A percentile compares a stretch with the other conserved stretches of the same genome.
Evolutionary conservation across 2,113 vertebrate genomes (phyloP).

Genomic region (Callaeas wilsoni): DNA sequence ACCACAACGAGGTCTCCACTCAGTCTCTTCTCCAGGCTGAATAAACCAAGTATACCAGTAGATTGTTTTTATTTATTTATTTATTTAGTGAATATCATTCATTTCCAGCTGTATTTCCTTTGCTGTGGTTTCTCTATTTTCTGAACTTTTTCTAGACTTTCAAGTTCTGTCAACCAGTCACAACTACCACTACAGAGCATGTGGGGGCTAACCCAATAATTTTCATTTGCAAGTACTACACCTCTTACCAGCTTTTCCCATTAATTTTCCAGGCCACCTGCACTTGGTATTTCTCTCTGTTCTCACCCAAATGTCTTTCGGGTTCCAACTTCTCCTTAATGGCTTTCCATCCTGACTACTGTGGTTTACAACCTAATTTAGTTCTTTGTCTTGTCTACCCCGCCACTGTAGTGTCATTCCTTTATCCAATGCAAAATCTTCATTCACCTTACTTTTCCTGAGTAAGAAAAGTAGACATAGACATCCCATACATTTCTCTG

Average conservation of each 20-base stretch:
- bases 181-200: not conserved
- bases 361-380: not conserved
- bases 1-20: not conserved
- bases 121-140: not conserved
- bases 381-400: not conserved
- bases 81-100: not conserved
- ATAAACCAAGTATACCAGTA: not conserved
- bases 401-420: not conserved
- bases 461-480: not conserved
- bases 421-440: not conserved
- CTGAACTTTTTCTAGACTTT: not conserved
- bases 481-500: not conserved
- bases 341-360: not conserved
- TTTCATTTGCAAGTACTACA: not conserved
- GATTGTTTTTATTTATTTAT: not conserved
- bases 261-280: not conserved
- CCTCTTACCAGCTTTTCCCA: not conserved
- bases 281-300: not conserved
- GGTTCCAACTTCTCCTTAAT: not conserved
- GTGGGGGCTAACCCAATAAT: not conserved
- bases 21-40: not conserved
- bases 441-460: not conserved
- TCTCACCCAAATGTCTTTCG: not conserved
- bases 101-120: not conserved
- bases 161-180: not conserved